Evolutionary conservation across 2,797 vertebrate genomes (phyloP), one percentile per base, ranked within the genome.

Genomic region (Alcedo quadribrachys): DNA sequence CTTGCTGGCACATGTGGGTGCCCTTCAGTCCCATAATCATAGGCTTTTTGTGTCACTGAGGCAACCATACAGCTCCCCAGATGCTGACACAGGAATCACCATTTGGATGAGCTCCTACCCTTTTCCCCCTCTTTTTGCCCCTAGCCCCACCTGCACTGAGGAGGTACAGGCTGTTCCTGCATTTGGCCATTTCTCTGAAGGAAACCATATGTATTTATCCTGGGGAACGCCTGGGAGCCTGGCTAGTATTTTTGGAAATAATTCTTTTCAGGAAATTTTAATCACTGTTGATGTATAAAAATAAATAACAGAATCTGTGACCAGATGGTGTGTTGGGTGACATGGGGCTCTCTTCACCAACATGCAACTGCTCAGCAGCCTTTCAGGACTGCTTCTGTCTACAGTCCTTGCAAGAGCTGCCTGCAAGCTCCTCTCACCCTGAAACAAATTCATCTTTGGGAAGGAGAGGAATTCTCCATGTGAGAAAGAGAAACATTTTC

Each of bases 241-340:
- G 57, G 78, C 55, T 37, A 90, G 85, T 86, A 85, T 91, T 96
- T 97, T 92, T 90, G 46, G 70, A 94, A 97, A 88, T 84, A 60
- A 88, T 96, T 85, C 40, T 94, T 86, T 65, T 80, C 78, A 85
- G 57, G 35, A 42, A 85, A 90, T 91, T 97, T 96, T 96, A 97
- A 96, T 95, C 81, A 94, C 37, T 89, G 94, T 89, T 92, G 84
- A 73, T 77, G 62, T 86, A 94, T 88, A 96, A 97, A 97, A 97
- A 96, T 91, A 95, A 96, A 96, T 81, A 96, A 94, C 88, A 97
- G 86, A 94, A 95, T 94, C 85, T 92, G 75, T 94, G 81, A 84
- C 94, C 97, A 97, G 94, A 97, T 96, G 95, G 96, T 79, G 89
- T 77, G 82, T 93, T 95, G 95, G 89, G 82, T 96, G 80, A 48